Percentiles rank a stretch among this genome's conserved stretches.
phyloP scores from a whole-genome alignment of 1,140 invertebrate species.

The Danaus plexippus region DNA sequence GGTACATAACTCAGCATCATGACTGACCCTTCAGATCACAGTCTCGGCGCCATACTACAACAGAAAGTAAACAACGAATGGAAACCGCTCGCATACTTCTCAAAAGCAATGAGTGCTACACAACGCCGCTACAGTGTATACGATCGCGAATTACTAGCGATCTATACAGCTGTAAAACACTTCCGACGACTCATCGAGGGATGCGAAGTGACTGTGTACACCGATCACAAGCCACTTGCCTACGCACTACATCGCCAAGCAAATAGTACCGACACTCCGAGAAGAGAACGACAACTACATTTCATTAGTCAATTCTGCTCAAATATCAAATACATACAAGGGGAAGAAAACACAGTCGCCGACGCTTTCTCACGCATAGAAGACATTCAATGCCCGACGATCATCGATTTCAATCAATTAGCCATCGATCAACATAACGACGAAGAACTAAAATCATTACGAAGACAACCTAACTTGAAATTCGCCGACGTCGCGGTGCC shows the following conservation, averaged over 20 bases:
- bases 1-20: slow-evolving; percentile 11
- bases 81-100: slow-evolving; percentile 23
- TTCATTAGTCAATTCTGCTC: slow-evolving; percentile 28
- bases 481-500: slow-evolving; percentile 9
- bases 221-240: slow-evolving; percentile 10
- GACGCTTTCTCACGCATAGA: slow-evolving; percentile 19
- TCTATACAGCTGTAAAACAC: slow-evolving; percentile 25
- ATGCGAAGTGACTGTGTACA: slow-evolving; percentile 19
- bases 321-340: slow-evolving; percentile 21
- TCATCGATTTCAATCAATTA: slow-evolving; percentile 9
- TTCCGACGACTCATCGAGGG: slow-evolving; percentile 25
- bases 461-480: slow-evolving; percentile 7
- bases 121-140: slow-evolving; percentile 18
- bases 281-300: slow-evolving; percentile 22
- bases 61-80: slow-evolving; percentile 21
- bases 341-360: slow-evolving; percentile 20
- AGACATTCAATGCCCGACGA: slow-evolving; percentile 11
- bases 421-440: slow-evolving; percentile 10
- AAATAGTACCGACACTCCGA: slow-evolving; percentile 20
- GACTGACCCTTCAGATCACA: slow-evolving; percentile 20
- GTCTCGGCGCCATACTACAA: slow-evolving; percentile 34
- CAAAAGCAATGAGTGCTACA: slow-evolving; percentile 22
- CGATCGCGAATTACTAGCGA: slow-evolving; percentile 24
- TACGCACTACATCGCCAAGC: too few species aligned
- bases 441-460: slow-evolving; percentile 12